Conservation (phyloP, 2,797 vertebrate genomes). For the Pampus argenteus region DNA sequence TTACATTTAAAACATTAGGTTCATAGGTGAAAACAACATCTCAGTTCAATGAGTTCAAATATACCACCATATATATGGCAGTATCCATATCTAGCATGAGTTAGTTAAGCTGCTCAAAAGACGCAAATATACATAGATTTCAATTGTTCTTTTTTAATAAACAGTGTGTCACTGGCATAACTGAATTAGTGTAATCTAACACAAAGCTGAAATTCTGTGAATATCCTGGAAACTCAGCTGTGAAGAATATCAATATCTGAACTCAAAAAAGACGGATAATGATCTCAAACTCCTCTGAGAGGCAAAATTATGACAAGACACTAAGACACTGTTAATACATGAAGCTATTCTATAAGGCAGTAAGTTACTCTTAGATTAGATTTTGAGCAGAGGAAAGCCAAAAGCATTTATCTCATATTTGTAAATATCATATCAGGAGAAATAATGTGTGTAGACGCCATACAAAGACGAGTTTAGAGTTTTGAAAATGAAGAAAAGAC, state of each 20-base stretch:
- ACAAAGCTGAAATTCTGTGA: constrained; percentile 24
- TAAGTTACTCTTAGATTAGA: neutral
- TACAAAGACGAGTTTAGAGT: constrained; percentile 16
- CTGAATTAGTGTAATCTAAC: constrained; percentile 7
- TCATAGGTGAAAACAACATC: neutral
- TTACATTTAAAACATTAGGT: neutral
- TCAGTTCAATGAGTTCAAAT: neutral
- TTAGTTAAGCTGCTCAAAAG: neutral
- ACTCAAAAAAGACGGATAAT: constrained; percentile 21
- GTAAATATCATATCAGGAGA: constrained; percentile 35
- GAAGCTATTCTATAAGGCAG: constrained; percentile 14
- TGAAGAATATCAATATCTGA: constrained; percentile 40
- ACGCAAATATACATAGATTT: neutral
- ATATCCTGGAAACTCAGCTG: constrained; percentile 13
- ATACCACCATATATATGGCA: neutral
- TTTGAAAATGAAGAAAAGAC: constrained; percentile 45
- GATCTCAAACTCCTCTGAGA: constrained; percentile 11
- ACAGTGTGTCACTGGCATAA: neutral
- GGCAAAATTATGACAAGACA: constrained; percentile 22
- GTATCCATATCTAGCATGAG: neutral
- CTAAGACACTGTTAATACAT: constrained; percentile 5
- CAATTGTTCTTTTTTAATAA: neutral
- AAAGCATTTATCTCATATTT: constrained; percentile 14
- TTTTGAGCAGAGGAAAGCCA: constrained; percentile 10
- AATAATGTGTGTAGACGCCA: constrained; percentile 31